Evolutionary conservation across 2,113 vertebrate genomes (phyloP), one percentile per base, ranked within the genome.

Genomic region (Felis catus): DNA sequence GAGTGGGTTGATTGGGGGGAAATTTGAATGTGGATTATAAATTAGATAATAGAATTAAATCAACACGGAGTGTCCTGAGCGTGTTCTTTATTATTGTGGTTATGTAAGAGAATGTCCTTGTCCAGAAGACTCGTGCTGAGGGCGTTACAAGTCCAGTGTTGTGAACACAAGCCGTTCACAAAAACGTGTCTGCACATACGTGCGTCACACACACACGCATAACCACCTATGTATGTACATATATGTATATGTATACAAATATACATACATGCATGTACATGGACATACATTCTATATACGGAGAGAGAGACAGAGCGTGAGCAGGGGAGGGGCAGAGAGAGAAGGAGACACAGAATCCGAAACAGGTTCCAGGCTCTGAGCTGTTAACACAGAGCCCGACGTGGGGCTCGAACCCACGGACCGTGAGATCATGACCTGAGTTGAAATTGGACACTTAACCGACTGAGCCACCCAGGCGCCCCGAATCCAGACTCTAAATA

Each of bases 191-290:
- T 4, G 23, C 29, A 33, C 8, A 21, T 7, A 15, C 16, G 7
- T 21, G 14, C 6, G n/a, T 39, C 53, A n/a, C 18, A n/a, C 41
- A 29, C 15, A 63, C 9, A 48, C 21, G 12, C 19, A 16, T 7
- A 9, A 41, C 13, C 19, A 6, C 10, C 16, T 16, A 9, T 16
- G 14, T 7, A 27, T 14, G 63, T 9, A 8, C 1, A 31, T 2
- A 27, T 29, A 31, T 5, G 39, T 45, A 4, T 29, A 29, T 0
- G 73, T 41, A 48, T 1, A 48, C 7, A 61, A 21, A 23, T 61
- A 61, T 9, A 61, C 2, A 7, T 12, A 48, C 16, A n/a, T 76
- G 29, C 11, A 4, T 11, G 18, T 5, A 6, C 5, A 7, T 18
- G 55, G 23, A 80, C 18, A 41, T 5, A 33, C 31, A 61, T 21